Evolutionary conservation across 1,140 invertebrate species (phyloP).

Genomic region (Trypoxylus dichotomus): DNA sequence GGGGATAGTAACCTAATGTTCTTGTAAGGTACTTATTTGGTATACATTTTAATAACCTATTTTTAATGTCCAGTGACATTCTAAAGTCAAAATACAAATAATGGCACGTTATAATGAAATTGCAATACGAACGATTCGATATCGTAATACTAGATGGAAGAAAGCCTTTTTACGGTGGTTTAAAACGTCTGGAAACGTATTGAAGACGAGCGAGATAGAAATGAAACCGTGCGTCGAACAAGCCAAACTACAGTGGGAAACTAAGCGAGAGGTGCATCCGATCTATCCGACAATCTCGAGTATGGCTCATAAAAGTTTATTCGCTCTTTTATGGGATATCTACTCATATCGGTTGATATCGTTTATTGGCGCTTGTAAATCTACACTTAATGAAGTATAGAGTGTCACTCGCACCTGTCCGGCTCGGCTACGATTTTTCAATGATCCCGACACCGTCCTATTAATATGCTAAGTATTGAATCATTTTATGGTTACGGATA

Average conservation of each 20-base stretch:
- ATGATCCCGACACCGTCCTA: conserved; percentile 13
- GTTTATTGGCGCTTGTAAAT: conserved; percentile 50
- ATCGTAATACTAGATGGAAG: conserved; percentile 27
- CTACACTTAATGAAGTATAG: conserved; percentile 46
- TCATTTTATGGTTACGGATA: background rate
- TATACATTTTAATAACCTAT: background rate
- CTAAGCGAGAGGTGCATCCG: conserved; percentile 24
- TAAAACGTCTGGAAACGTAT: conserved; percentile 27
- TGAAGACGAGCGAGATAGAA: background rate
- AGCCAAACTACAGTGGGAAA: conserved; percentile 22
- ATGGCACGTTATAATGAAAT: background rate
- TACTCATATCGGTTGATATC: conserved; percentile 47
- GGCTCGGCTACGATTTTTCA: conserved; percentile 18
- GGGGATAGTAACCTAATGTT: too few relatives aligned
- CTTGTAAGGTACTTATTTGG: background rate
- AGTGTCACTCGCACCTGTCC: conserved; percentile 47
- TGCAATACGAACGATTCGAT: conserved; percentile 12
- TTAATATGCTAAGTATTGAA: conserved; percentile 26
- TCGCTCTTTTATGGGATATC: conserved; percentile 45
- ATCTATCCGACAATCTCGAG: conserved; percentile 37
- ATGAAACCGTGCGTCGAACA: background rate
- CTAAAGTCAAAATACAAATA: conserved; percentile 5
- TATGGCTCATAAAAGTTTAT: conserved; percentile 48
- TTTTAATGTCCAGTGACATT: conserved; percentile 11
- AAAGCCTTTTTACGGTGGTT: conserved; percentile 23